phyloP scores from a whole-genome alignment of 2,888 invertebrate species.

The Eupithecia abbreviata region DNA sequence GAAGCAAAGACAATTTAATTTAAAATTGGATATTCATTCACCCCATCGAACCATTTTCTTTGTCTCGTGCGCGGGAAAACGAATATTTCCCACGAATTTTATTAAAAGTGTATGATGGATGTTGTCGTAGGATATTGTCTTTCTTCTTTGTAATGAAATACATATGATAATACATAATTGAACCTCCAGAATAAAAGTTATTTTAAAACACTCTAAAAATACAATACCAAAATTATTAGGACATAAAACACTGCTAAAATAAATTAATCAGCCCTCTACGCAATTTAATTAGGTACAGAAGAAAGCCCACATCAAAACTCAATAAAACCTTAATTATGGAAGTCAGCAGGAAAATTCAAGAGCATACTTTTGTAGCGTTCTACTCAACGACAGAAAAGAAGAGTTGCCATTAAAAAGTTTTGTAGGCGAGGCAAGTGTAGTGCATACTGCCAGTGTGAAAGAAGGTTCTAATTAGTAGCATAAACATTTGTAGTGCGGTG shows the following conservation, averaged over 20 bases:
- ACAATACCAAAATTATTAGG: not conserved
- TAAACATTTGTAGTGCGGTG: conserved; percentile 66
- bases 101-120: not conserved
- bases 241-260: conserved; percentile 16
- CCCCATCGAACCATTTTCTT: not conserved
- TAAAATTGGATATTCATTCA: not conserved
- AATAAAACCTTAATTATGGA: conserved; percentile 22
- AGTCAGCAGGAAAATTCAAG: conserved; percentile 18
- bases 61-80: not conserved
- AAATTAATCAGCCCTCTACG: conserved; percentile 23
- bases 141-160: not conserved
- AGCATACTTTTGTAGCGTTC: conserved; percentile 19
- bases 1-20: not conserved
- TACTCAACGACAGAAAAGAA: conserved; percentile 24
- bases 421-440: conserved; percentile 30
- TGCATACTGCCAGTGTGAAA: conserved; percentile 32
- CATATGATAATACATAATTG: too few relatives aligned
- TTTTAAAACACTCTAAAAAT: not conserved
- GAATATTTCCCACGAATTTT: not conserved
- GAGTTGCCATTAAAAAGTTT: conserved; percentile 38
- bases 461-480: conserved; percentile 43
- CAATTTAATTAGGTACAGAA: conserved; percentile 20
- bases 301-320: conserved; percentile 32
- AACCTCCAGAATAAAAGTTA: not conserved
- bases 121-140: not conserved